These are phyloP conservation scores for Crotalus helleri DNA, from an alignment of 2,113 vertebrate genomes.

Conservation along the genomic window DNA sequence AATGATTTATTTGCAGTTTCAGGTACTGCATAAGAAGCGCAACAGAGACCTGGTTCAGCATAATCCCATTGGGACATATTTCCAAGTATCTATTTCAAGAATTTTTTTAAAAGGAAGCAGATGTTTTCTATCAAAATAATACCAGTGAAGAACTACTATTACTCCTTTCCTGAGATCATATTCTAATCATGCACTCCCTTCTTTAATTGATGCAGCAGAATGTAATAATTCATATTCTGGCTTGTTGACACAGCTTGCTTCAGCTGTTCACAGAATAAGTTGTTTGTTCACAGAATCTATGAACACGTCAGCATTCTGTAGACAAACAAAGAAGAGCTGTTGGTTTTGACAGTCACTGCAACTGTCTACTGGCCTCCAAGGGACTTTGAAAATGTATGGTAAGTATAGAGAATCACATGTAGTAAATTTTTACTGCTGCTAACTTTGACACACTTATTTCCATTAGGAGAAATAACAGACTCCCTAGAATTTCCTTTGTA, in stretches of 20 bases:
- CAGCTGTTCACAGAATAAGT: slow-evolving; percentile 68
- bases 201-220: slow-evolving; percentile 61
- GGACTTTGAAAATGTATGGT: slow-evolving; percentile 32
- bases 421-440: slow-evolving; percentile 8
- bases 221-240: slow-evolving; percentile 69
- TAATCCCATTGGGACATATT: slow-evolving; percentile 44
- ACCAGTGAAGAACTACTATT: slow-evolving; percentile 57
- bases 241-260: slow-evolving; percentile 74
- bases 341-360: slow-evolving; percentile 42
- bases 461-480: slow-evolving; percentile 10
- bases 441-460: slow-evolving; percentile 1
- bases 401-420: slow-evolving; percentile 18
- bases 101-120: slow-evolving; percentile 62
- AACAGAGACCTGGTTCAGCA: slow-evolving; percentile 46
- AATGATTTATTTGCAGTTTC: slow-evolving; percentile 49
- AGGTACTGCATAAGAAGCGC: slow-evolving; percentile 47
- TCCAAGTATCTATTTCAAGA: slow-evolving; percentile 54
- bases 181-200: slow-evolving; percentile 67
- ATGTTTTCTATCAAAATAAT: slow-evolving; percentile 68
- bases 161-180: slow-evolving; percentile 64
- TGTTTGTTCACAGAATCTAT: slow-evolving; percentile 61
- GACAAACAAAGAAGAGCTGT: slow-evolving; percentile 51
- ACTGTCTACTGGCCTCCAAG: not conserved
- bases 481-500: slow-evolving; percentile 15
- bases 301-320: slow-evolving; percentile 68